Conservation (phyloP, 2,888 invertebrate species). For the Drosophila yooni region DNA sequence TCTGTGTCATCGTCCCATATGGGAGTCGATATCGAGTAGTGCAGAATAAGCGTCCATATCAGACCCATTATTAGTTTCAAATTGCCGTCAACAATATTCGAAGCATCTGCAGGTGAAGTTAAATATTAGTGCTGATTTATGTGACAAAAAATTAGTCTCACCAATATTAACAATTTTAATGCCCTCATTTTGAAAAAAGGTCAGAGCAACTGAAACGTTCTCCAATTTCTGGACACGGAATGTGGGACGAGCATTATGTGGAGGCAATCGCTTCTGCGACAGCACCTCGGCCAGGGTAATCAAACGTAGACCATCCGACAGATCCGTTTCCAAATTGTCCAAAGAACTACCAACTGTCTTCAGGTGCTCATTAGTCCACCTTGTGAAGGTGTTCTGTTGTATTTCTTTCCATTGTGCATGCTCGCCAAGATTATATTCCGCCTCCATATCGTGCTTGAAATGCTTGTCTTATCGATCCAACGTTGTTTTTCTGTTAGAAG, state of each 20-base stretch:
- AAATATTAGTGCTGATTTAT: neutral
- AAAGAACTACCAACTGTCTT: conserved; percentile 92
- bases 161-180: conserved; percentile 97
- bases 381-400: conserved; percentile 96
- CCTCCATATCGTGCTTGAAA: conserved; percentile 90
- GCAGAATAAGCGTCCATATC: conserved; percentile 96
- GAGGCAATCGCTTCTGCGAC: conserved; percentile 91
- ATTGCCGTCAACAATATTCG: conserved; percentile 95
- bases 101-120: conserved; percentile 87
- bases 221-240: conserved; percentile 96
- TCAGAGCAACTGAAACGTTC: conserved; percentile 94
- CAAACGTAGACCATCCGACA: conserved; percentile 92
- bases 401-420: conserved; percentile 97
- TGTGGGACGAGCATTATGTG: conserved; percentile 93
- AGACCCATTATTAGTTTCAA: conserved; percentile 95
- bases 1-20: conserved; percentile 94
- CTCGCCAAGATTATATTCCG: conserved; percentile 93
- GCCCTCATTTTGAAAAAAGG: conserved; percentile 94
- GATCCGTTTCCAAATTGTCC: conserved; percentile 92
- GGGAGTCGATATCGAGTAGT: conserved; percentile 96
- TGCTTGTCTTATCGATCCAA: conserved; percentile 84
- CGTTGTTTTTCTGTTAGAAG: conserved; percentile 21
- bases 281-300: conserved; percentile 93
- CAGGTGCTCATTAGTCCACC: conserved; percentile 97
- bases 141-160: conserved; percentile 86